Evolutionary conservation across 2,113 vertebrate genomes (phyloP), one percentile per base, ranked within the genome.

Genomic region (Sebastes fasciatus): DNA sequence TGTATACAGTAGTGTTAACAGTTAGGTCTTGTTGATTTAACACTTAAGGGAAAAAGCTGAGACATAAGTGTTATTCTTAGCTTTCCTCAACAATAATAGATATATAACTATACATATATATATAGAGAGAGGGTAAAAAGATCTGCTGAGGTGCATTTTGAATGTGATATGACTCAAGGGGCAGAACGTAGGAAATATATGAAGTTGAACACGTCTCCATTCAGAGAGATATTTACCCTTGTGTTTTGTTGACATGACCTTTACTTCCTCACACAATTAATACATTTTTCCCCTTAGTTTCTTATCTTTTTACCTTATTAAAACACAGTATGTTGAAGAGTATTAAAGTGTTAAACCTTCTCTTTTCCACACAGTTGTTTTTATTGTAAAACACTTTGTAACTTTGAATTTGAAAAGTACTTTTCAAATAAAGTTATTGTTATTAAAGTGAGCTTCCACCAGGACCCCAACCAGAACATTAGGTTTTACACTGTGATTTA

Each of bases 21-120:
- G 74, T 72, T 46, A 43, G 52, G 42, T 57, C 60, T 23, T 91
- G 90, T 90, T 91, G 86, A 81, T 83, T 82, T 84, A 91, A 89
- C 88, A 84, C 84, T 85, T 23, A 1, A 16, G 49, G 46, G 52
- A 79, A 83, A 91, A 90, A 80, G 74, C 58, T 54, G 77, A 85
- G 70, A 66, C 45, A 23, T 46, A 69, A 62, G 19, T 85, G 80
- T 84, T 88, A 73, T 90, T 89, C 82, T 81, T 63, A 76, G 65
- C 78, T 80, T 79, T 77, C 23, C 48, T 77, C 60, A 70, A 76
- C 48, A 73, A 82, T 85, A 71, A 77, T 26, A 83, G 14, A 85
- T 75, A 71, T 40, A 64, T 46, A 54, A 11, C 6, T 76, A 34
- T 5, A 34, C 10, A 69, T 14, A 57, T 52, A 51, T 42, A 48